These are phyloP conservation scores for Schizopygopsis malacanthus DNA, from an alignment of 2,797 vertebrate species.

Conservation along the genomic window DNA sequence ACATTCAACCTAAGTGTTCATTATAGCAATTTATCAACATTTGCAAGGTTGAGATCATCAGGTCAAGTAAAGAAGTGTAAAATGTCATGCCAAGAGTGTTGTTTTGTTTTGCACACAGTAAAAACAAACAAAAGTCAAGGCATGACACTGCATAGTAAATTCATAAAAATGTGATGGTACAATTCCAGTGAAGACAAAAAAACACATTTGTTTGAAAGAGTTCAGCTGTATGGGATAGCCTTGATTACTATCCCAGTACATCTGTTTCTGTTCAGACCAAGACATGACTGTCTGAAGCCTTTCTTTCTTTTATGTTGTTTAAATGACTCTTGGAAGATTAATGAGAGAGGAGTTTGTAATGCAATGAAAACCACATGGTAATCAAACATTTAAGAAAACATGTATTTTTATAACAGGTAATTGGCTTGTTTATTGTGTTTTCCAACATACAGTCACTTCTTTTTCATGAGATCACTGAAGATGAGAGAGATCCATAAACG, in stretches of 20 bases:
- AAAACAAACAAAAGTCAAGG: constrained; percentile 37
- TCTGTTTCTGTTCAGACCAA: constrained; percentile 52
- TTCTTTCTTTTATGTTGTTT: constrained; percentile 33
- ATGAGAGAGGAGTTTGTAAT: constrained; percentile 17
- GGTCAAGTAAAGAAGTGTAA: constrained; percentile 20
- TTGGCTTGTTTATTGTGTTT: constrained; percentile 16
- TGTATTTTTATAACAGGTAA: constrained; percentile 10
- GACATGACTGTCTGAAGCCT: constrained; percentile 42
- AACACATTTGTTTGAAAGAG: constrained; percentile 10
- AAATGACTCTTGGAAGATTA: constrained; percentile 27
- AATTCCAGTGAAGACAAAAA: constrained; percentile 20
- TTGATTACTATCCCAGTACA: constrained; percentile 30
- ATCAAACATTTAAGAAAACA: constrained; percentile 29
- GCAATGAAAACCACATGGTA: constrained; percentile 44
- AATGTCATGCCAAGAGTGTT: constrained; percentile 15
- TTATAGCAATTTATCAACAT: constrained; percentile 20
- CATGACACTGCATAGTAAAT: constrained; percentile 4
- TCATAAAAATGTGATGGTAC: constrained; percentile 40
- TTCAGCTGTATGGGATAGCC: constrained; percentile 18
- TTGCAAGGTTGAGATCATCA: constrained; percentile 41
- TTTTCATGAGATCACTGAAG: constrained; percentile 1
- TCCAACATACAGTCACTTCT: constrained; percentile 4
- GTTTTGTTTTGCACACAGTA: constrained; percentile 31
- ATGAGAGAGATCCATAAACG: constrained; percentile 10
- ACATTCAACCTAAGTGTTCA: constrained; percentile 21